Base-by-base conservation (phyloP, 1,140 invertebrate genomes). In the Galleria mellonella region DNA sequence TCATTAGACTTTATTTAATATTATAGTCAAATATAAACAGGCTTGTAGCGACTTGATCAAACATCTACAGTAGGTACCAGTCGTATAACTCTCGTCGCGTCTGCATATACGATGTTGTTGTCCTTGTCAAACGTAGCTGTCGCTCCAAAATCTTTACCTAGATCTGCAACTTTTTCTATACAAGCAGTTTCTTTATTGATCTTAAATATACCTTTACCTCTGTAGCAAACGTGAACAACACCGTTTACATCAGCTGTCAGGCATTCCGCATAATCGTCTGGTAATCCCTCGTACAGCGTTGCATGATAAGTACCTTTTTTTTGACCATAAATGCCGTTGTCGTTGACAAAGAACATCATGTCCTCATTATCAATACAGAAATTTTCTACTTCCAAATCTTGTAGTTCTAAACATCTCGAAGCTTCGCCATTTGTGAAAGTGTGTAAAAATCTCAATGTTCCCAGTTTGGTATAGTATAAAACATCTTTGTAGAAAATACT, bases 71-170 rank as follows among this genome's bases (percentile, higher is more conserved):
- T 23, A 23, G 61, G 56, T 41, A 55, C 61, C 23, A 79, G 50
- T 33, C 65, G 54, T 0, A 65, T 37, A 10, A 83, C 14, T 14
- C 43, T 69, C 9, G 36, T 62, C 1, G 52, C 68, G 51, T 83
- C 68, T 5, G 76, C 62, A 40, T 77, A 83, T 35, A 83, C 45
- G n/a, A 82, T 66, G 52, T 79, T 68, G 47, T 79, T 72, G 5
- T 62, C 55, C 37, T 49, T 62, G 47, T 81, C 79, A 48, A 83
- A 79, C 4, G 73, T 62, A 2, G 17, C 17, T 3, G 17, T 23
- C 8, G 77, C 32, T 9, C 74, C 73, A 40, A 75, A 81, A 0
- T 48, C 60, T 23, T 79, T 74, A 31, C 70, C 49, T 5, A 72
- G 10, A 14, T 58, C 55, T 0, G 69, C n/a, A 7, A 73, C 29